phyloP scores from a whole-genome alignment of 2,797 vertebrate genomes.

The Diceros bicornis region DNA sequence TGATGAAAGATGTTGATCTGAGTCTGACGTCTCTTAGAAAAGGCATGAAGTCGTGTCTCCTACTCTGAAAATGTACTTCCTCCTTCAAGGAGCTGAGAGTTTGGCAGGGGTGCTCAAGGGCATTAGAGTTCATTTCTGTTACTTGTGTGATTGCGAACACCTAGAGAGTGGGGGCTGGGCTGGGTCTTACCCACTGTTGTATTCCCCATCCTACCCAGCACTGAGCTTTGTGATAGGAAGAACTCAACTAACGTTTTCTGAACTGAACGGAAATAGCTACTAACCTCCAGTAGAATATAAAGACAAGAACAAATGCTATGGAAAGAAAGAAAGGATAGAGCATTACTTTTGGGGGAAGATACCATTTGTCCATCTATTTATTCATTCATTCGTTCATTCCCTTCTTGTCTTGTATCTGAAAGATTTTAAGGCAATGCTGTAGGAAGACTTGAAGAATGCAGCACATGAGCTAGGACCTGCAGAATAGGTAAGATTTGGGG shows the following conservation, averaged over 20 bases:
- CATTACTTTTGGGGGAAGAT: not conserved
- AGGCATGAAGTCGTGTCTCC: not conserved
- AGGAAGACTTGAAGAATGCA: not conserved
- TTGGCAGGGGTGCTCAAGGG: not conserved
- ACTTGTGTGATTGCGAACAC: not conserved
- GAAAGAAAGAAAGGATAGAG: not conserved
- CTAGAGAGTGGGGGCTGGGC: no score
- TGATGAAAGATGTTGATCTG: not conserved
- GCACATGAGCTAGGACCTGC: not conserved
- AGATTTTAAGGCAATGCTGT: not conserved
- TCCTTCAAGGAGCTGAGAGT: not conserved
- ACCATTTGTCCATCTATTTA: not conserved
- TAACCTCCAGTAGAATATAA: not conserved
- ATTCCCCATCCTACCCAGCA: not conserved
- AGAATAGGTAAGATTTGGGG: not conserved
- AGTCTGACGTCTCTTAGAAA: slow-evolving; percentile 16
- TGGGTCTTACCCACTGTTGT: not conserved
- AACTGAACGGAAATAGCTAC: not conserved
- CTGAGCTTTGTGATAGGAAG: not conserved
- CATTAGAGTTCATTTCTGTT: not conserved
- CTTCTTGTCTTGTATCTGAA: not conserved
- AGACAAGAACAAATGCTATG: not conserved
- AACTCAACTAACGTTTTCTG: not conserved
- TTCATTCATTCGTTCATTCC: not conserved
- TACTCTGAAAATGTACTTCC: not conserved